Evolutionary conservation across 1,140 invertebrate genomes (phyloP), one percentile per base, ranked within the genome.

Genomic region (Pogonomyrmex californicus): DNA sequence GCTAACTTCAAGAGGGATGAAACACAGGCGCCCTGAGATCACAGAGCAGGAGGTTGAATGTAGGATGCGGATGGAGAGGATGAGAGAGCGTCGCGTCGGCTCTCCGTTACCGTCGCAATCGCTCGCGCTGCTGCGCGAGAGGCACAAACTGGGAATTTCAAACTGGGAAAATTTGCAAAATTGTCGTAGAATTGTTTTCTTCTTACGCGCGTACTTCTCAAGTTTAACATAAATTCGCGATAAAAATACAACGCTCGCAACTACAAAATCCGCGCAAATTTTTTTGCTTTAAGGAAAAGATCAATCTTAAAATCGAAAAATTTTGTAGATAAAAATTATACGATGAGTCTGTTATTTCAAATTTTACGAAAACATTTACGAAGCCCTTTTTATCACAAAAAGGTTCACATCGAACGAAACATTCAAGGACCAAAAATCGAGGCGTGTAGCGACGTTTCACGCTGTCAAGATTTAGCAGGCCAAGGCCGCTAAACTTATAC

Each of bases 1-100:
- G 91, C 92, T 89, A 92, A 94, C 92, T 93, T 91, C 63, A 87
- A 89, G 92, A 92, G 93, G 92, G 91, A 92, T 93, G 92, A 93
- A 94, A 94, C 92, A 92, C 91, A 92, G 92, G 91, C 87, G 87
- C 66, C 56, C 86, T 60, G 87, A 92, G 91, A 92, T 92, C 91
- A 92, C 91, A 92, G 91, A 91, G 90, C 91, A 92, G 91, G 88
- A 90, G 89, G 91, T 83, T 83, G 89, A 86, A 79, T 87, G 81
- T 76, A 79, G 60, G 81, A 78, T 58, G 76, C 65, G 87, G 56
- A 82, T 51, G 81, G 68, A 86, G 73, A 87, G 85, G 77, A 87
- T 86, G 88, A 86, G 89, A 86, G 86, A 73, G 68, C 70, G 71
- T 83, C 63, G 81, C 81, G 88, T n/a, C 73, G 78, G 70, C 68